A percentile compares a stretch with the other conserved stretches of the same genome.
These are phyloP conservation scores for Linnaemya tessellans DNA, from an alignment of 2,888 invertebrate genomes.

Conservation along the genomic window DNA sequence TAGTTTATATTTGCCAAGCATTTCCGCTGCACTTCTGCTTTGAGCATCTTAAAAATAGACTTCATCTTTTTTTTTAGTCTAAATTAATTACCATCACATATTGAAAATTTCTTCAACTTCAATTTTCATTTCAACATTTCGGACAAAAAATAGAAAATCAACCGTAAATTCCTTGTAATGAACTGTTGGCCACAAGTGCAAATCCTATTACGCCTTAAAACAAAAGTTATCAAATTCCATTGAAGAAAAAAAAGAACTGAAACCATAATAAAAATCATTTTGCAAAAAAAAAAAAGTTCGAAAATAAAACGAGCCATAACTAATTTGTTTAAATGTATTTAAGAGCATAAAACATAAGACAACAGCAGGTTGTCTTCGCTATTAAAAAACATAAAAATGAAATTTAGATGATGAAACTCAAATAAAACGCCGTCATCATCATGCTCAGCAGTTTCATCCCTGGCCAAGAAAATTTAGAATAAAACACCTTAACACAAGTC, in stretches of 20 bases:
- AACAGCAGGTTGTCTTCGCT: constrained; percentile 64
- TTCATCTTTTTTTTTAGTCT: constrained; percentile 6
- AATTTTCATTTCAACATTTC: background rate
- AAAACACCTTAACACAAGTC: constrained; percentile 24
- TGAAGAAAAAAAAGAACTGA: constrained; percentile 16
- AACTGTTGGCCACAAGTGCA: constrained; percentile 78
- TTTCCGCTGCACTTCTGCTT: too few relatives aligned
- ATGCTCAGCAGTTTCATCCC: constrained; percentile 27
- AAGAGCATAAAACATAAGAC: constrained; percentile 57
- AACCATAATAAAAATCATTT: constrained; percentile 66
- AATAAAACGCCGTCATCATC: constrained; percentile 48
- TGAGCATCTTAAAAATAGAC: too few relatives aligned
- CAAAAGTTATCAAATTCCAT: constrained; percentile 55
- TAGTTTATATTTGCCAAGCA: too few relatives aligned
- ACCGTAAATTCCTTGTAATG: constrained; percentile 82
- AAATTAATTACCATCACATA: constrained; percentile 6
- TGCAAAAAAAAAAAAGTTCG: constrained; percentile 22
- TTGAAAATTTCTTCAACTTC: background rate
- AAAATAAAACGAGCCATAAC: constrained; percentile 67
- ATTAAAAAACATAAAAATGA: constrained; percentile 64
- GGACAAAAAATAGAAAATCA: constrained; percentile 68
- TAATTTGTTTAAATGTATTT: constrained; percentile 69
- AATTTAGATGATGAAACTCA: constrained; percentile 58
- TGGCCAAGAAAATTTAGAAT: background rate
- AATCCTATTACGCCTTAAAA: constrained; percentile 71